Evolutionary conservation across 92 coral and sea anemone species (phyloP), one percentile per base, ranked within the genome.

Genomic region (Epizoanthus illoricatus): DNA sequence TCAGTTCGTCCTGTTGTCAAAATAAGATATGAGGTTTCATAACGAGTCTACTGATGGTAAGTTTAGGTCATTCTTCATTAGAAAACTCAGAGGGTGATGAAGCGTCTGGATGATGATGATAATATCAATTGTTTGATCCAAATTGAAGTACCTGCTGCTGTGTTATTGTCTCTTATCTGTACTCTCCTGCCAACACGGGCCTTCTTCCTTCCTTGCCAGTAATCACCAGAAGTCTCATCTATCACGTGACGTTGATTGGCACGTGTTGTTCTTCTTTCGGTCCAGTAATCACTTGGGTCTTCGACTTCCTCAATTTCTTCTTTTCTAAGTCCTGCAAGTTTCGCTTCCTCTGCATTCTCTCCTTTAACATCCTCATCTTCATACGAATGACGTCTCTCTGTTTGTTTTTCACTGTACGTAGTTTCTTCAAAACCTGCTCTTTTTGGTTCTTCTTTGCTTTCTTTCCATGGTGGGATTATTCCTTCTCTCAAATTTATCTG

Each of bases 131-230:
- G 21, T 78, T 78, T 47, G 82, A 42, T 21, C 40, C 82, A 41
- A 78, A 69, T 3, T 15, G 71, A 63, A 78, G 67, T 78, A 78
- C 82, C 82, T 78, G 71, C 33, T 17, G 47, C 33, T 36, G 60
- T 40, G 45, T 15, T 18, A 42, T 78, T 9, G 13, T 3, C 71
- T 17, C 65, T 78, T 62, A 59, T 41, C 13, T 78, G 82, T 19
- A 33, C 71, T 16, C 71, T 62, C 55, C 82, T 63, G 16, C 82
- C 82, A 43, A 78, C 71, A 3, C 82, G 82, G 19, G 59, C 71
- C 82, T 78, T 78, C 62, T 78, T 78, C 71, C 82, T 62, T 17
- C 36, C 71, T 62, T 63, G 82, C 82, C 82, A 78, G 42, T 78
- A 78, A 63, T 63, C 66, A 21, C 71, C 65, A 5, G 54, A 41